Base-by-base conservation (phyloP, 2,888 invertebrate species). In the Andrena chrysosceles region DNA sequence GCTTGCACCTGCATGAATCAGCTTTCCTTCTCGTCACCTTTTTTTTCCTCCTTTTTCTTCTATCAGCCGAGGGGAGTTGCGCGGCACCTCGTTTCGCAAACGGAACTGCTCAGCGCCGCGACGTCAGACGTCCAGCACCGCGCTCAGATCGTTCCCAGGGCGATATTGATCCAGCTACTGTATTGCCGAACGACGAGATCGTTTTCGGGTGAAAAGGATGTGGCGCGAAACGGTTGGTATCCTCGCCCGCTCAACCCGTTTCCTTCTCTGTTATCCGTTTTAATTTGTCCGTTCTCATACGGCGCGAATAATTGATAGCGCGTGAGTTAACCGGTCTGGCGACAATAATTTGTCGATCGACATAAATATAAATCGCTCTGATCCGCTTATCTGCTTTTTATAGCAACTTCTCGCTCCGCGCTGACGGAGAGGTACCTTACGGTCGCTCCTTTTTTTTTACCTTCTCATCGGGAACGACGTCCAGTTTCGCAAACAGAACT, bases 401-500 rank as follows among this genome's bases (percentile, higher is more conserved):
- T 0, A 10, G 4, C 23, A 4, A 26, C 23, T 56, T 56, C 23
- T 56, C 56, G 4, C 56, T 56, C 23, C 20, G 56, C 23, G 56
- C 23, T 56, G 56, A 56, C 56, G 23, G 20, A 3, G 23, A 23
- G 3, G 23, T 54, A 54, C 20, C n/a, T n/a, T 10, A 20, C 20
- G 23, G 54, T 42, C 42, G 42, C 1, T 16, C 42, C 42, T 42
- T 42, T 4, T 42, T 42, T 16, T 42, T 42, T 42, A 16, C 54
- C 20, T 63, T 71, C 42, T 64, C 67, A 62, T 8, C 69, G 35
- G 77, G 54, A 80, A 66, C 56, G 54, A 3, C 77, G 72, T 68
- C 70, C 33, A 73, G 80, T 92, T 92, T 91, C 90, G 88, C 91
- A 91, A 92, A 87, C 85, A 87, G 82, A 91, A 92, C 91, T 91